Evolutionary conservation across 2,113 vertebrate species (phyloP).

Genomic region (Tupaia tana): DNA sequence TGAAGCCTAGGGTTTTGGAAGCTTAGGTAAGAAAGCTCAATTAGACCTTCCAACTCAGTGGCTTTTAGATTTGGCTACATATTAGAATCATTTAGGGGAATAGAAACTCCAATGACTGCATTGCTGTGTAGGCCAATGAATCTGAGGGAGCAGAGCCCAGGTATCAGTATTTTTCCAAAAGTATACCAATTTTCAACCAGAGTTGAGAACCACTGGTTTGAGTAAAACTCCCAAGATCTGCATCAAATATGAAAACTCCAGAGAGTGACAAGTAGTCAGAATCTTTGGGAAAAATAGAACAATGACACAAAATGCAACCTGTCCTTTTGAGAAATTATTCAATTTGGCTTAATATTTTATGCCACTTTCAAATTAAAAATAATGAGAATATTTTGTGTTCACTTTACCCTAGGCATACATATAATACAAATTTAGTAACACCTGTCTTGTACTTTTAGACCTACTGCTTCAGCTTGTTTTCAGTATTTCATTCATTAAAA

Average conservation of each 20-base stretch:
- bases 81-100: background rate
- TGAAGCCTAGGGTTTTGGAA: slow-evolving; percentile 31
- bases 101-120: background rate
- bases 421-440: background rate
- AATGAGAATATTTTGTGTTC: slow-evolving; percentile 4
- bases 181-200: background rate
- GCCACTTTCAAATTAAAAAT: slow-evolving; percentile 36
- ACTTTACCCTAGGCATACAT: background rate
- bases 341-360: slow-evolving; percentile 46
- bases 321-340: slow-evolving; percentile 12
- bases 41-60: background rate
- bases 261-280: background rate
- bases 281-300: slow-evolving; percentile 33
- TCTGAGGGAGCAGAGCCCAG: background rate
- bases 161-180: background rate
- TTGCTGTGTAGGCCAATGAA: background rate
- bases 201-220: background rate
- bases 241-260: background rate
- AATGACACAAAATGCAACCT: slow-evolving; percentile 14
- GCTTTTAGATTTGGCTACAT: slow-evolving; percentile 22
- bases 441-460: slow-evolving; percentile 31
- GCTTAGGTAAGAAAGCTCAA: slow-evolving; percentile 10
- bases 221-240: slow-evolving; percentile 13
- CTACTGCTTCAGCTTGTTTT: slow-evolving; percentile 45
- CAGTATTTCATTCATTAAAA: slow-evolving; percentile 11